Conservation (phyloP, 2,113 vertebrate species). For the Choloepus hoffmanni region DNA sequence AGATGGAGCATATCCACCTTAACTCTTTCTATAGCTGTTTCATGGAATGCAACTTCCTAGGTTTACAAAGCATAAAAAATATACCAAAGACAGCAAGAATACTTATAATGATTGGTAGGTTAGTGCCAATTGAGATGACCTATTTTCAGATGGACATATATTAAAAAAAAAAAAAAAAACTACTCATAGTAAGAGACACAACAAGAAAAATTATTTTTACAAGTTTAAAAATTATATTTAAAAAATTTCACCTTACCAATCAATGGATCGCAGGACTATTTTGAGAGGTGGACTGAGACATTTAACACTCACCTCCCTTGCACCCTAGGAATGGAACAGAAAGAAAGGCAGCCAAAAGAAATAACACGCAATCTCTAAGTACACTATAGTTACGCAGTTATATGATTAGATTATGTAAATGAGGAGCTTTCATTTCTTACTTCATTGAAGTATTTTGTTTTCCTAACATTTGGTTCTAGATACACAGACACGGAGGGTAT, state of each 20-base stretch:
- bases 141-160: conserved; percentile 13
- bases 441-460: not conserved
- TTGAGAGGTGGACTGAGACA: not conserved
- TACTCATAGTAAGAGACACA: not conserved
- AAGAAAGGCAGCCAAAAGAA: not conserved
- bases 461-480: not conserved
- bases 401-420: not conserved
- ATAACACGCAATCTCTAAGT: not conserved
- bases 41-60: not conserved
- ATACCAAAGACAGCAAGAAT: not conserved
- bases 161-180: not conserved
- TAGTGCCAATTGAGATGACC: not conserved
- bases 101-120: not conserved
- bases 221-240: not conserved
- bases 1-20: not conserved
- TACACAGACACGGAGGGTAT: not conserved
- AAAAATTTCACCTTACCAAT: not conserved
- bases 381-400: not conserved
- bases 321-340: not conserved
- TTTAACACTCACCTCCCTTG: not conserved
- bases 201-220: not conserved
- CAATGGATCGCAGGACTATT: not conserved
- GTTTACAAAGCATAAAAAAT: not conserved
- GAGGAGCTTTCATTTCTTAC: not conserved
- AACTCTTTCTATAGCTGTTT: not conserved